Evolutionary conservation across 1,140 invertebrate genomes (phyloP), one percentile per base, ranked within the genome.

Genomic region (Stenopsyche tienmushanensis): DNA sequence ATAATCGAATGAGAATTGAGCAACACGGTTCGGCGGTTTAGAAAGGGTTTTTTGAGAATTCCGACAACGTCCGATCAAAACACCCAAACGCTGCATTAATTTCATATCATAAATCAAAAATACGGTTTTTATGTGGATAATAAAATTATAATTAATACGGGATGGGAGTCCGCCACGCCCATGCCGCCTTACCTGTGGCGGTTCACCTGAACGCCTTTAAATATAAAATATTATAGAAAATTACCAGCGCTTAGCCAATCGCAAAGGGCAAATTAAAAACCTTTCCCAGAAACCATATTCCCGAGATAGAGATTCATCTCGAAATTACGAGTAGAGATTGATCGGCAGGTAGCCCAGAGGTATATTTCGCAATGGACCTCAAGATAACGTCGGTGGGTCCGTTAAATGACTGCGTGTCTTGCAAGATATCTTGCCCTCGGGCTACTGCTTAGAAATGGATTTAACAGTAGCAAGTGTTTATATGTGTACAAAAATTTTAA

Each of bases 131-230:
- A 25, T 29, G 52, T 24, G 53, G 13, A 39, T 57, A 57, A 57
- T 57, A 57, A 57, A 57, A 57, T 57, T 23, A 57, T 57, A 57
- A 57, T 57, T 57, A 57, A 57, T 57, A 57, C 23, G 15, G 29
- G 50, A 24, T 20, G n/a, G 10, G 45, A 49, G 45, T 17, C 44
- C 15, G 52, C 20, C 15, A 34, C 53, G 53, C 53, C 53, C 53
- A 13, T 24, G 50, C 18, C 7, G 13, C 50, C 18, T 24, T 3
- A 26, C 50, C 23, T 10, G 50, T 53, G 50, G 50, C 50, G 20
- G 15, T 53, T 21, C 50, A 23, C 50, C 47, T 49, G 15, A 34
- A 34, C 53, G 26, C 7, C 34, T 9, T 47, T 47, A 7, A 5
- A 15, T 13, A 20, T 57, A 41, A 57, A 57, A 39, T 57, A 57